These are phyloP conservation scores for Graphium colonna DNA, from an alignment of 2,888 invertebrate species.

Conservation along the genomic window DNA sequence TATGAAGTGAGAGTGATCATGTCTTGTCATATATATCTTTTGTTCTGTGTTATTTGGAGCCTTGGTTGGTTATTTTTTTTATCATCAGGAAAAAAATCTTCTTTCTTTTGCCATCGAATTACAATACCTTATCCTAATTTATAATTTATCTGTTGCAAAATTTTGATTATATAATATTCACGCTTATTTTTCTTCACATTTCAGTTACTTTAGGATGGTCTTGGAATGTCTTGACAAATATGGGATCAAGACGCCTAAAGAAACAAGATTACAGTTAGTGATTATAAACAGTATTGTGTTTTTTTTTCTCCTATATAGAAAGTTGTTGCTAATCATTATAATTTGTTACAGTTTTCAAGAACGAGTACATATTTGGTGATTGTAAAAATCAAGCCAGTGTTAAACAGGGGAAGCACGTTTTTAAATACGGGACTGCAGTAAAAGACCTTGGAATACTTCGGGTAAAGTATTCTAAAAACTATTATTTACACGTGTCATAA, in stretches of 20 bases:
- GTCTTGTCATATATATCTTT: slow-evolving; percentile 1
- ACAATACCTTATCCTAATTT: no score
- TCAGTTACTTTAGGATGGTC: slow-evolving; percentile 7
- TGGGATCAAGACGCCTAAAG: slow-evolving; percentile 12
- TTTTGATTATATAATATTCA: neutral
- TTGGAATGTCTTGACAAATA: slow-evolving; percentile 14
- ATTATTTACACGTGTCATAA: no score
- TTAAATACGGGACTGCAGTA: neutral
- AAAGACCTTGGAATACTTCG: neutral
- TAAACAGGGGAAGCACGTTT: neutral
- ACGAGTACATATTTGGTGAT: slow-evolving; percentile 17
- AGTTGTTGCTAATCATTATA: no score
- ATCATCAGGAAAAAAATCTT: no score
- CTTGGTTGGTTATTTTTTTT: neutral
- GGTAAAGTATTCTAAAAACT: slow-evolving; percentile 5
- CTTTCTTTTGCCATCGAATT: no score
- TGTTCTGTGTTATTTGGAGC: neutral
- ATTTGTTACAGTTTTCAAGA: slow-evolving; percentile 18
- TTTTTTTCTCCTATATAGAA: no score
- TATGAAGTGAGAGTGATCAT: neutral
- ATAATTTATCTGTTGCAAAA: neutral
- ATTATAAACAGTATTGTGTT: no score
- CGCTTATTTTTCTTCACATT: neutral
- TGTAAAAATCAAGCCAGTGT: slow-evolving; percentile 4
- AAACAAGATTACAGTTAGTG: slow-evolving; percentile 10